phyloP scores from a whole-genome alignment of 2,113 vertebrate genomes.

The Manacus vitellinus region DNA sequence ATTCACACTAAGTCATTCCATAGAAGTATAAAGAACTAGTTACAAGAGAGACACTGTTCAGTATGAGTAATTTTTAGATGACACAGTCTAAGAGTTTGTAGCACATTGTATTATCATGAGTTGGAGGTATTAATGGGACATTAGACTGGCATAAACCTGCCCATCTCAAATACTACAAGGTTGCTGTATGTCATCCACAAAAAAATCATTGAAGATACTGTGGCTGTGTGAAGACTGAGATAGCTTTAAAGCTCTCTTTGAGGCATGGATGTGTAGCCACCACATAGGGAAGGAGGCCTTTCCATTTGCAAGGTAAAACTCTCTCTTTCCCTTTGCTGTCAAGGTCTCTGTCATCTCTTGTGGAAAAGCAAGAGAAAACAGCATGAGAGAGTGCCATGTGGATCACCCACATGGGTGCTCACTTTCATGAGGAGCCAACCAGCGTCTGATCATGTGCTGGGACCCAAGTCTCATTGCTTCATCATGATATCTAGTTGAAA shows the following conservation, averaged over 20 bases:
- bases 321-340: neutral
- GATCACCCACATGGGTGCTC: too few relatives aligned
- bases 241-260: neutral
- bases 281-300: neutral
- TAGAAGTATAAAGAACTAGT: neutral
- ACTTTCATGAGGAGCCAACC: fast-evolving
- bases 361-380: neutral
- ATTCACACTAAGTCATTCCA: neutral
- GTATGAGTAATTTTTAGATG: neutral
- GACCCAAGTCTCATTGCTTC: neutral
- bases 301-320: neutral
- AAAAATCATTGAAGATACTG: neutral
- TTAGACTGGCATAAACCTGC: neutral
- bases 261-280: neutral
- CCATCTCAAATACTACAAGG: neutral
- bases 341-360: neutral
- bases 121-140: neutral
- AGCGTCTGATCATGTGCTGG: neutral
- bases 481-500: neutral
- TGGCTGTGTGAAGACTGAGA: neutral
- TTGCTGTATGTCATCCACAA: neutral
- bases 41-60: neutral
- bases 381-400: neutral
- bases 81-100: neutral
- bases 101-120: neutral